Percentiles rank a stretch among this genome's conserved stretches.
Evolutionary conservation across 30 jellyfish, hydroid and myxozoan species (phyloP).

Genomic region (Cassiopea xamachana): DNA sequence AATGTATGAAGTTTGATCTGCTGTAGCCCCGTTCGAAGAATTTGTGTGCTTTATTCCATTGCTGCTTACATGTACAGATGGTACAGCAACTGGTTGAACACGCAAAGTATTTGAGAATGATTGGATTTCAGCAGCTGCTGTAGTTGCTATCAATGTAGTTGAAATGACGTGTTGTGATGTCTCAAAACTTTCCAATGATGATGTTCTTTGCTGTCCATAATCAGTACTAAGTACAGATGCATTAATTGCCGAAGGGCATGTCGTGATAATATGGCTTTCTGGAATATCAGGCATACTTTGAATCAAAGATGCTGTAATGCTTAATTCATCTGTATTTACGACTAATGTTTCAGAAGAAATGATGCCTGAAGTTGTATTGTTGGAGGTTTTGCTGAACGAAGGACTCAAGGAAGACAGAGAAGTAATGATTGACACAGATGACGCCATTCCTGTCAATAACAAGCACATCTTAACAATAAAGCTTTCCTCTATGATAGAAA

Average conservation of each 20-base stretch:
- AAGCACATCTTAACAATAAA: not conserved
- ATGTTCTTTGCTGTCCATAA: not conserved
- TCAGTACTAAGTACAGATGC: not conserved
- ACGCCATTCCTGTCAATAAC: not conserved
- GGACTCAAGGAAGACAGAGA: not conserved
- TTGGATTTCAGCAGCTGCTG: not conserved
- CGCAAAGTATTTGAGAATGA: not conserved
- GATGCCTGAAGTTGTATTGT: not conserved
- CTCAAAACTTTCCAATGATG: not conserved
- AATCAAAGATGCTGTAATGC: not conserved
- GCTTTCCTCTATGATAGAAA: not conserved
- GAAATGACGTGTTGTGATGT: not conserved
- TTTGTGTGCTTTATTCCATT: not conserved
- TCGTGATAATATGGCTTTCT: not conserved
- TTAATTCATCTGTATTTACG: not conserved
- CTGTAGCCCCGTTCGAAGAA: not conserved
- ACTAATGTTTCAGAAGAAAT: not conserved
- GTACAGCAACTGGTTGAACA: not conserved
- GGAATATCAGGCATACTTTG: not conserved
- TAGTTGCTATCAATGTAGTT: not conserved
- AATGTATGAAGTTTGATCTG: conserved; percentile 1
- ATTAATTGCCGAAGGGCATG: not conserved
- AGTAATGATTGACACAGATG: not conserved
- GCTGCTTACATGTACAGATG: not conserved
- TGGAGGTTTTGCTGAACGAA: not conserved